Evolutionary conservation across 1,140 invertebrate genomes (phyloP).

Genomic region (Ceratoteleas bidentatus): DNA sequence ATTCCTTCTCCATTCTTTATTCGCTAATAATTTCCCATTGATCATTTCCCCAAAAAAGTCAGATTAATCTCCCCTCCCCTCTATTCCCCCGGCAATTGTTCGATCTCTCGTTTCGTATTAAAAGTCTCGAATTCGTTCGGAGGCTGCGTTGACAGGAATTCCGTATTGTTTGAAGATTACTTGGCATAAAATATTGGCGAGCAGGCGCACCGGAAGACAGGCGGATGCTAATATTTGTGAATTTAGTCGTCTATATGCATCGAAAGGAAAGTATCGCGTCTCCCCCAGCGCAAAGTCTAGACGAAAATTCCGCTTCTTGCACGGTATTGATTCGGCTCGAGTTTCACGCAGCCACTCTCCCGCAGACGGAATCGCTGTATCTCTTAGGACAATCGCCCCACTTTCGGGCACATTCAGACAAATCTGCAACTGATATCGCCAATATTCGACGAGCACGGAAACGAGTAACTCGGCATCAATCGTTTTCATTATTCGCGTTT

Average conservation of each 20-base stretch:
- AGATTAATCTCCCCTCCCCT: too few relatives aligned
- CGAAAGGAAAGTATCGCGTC: constrained; percentile 47
- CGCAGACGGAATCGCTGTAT: constrained; percentile 54
- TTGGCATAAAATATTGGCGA: constrained; percentile 59
- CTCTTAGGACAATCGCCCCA: constrained; percentile 61
- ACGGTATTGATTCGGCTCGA: constrained; percentile 63
- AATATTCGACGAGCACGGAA: too few relatives aligned
- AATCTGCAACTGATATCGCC: constrained; percentile 44
- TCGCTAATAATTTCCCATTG: too few relatives aligned
- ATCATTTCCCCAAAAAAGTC: too few relatives aligned
- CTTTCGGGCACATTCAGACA: constrained; percentile 49
- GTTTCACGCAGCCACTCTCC: constrained; percentile 54
- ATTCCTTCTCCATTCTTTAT: too few relatives aligned
- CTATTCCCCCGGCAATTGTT: constrained; percentile 8
- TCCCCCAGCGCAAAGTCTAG: constrained; percentile 58
- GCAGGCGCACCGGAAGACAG: constrained; percentile 46
- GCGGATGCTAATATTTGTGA: constrained; percentile 63
- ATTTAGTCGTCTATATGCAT: constrained; percentile 57
- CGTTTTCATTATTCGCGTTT: too few relatives aligned
- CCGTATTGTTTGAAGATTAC: constrained; percentile 57
- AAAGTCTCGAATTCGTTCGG: constrained; percentile 28
- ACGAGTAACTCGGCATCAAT: too few relatives aligned
- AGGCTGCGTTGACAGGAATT: constrained; percentile 35
- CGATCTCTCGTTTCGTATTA: constrained; percentile 7
- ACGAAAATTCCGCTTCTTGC: constrained; percentile 66